Evolutionary conservation across 1,140 invertebrate species (phyloP), one percentile per base, ranked within the genome.

Genomic region (Galendromus occidentalis): DNA sequence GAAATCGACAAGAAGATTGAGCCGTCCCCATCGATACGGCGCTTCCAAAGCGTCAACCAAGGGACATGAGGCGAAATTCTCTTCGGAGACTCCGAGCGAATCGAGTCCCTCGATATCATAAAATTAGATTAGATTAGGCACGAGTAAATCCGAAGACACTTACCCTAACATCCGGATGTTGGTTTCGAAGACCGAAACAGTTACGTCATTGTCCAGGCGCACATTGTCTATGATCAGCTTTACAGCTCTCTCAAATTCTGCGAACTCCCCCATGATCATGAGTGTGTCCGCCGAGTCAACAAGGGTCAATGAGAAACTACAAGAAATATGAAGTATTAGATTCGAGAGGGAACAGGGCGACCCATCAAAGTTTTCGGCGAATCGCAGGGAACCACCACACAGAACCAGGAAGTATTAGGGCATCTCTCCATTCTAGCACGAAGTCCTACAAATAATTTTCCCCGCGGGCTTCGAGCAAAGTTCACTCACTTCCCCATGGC

Each of bases 101-200:
- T n/a, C n/a, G n/a, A n/a, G n/a, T n/a, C n/a, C n/a, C n/a, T n/a
- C n/a, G n/a, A n/a, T n/a, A n/a, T n/a, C n/a, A n/a, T n/a, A n/a
- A n/a, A n/a, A n/a, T n/a, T n/a, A n/a, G n/a, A n/a, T n/a, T n/a
- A n/a, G n/a, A n/a, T 25, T 20, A 20, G 29, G 64, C 29, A 47
- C 63, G 22, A 71, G 68, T 69, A 59, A 69, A 39, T 39, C 33
- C n/a, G n/a, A 69, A 14, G 70, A 66, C 7, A 80, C 81, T 81
- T 79, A 91, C 85, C 94, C 94, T 29, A 98, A 78, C 78, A 98
- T 86, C 67, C 94, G 79, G 71, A 98, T 98, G 75, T 98, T 98
- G 12, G 92, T 96, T 79, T 98, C 94, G 79, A 98, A 98, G 7
- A 98, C 88, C 0, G 92, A 97, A 17, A 98, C 93, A 67, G 94